Conservation (phyloP, 2,113 vertebrate species). For the Burhinus oedicnemus region DNA sequence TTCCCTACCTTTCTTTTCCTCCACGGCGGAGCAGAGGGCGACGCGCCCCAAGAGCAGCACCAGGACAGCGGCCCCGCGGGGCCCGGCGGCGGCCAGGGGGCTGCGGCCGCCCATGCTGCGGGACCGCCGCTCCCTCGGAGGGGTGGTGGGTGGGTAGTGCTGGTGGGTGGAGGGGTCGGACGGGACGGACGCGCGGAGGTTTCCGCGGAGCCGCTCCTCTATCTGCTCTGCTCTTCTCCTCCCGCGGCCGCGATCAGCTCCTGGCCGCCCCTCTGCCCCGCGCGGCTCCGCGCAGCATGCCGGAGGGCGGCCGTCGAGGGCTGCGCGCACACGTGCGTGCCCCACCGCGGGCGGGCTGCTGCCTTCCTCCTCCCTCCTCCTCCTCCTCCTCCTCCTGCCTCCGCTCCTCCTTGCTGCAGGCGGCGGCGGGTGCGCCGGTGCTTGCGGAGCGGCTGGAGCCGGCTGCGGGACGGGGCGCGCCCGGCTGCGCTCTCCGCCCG, state of each 20-base stretch:
- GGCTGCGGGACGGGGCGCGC: slow-evolving; percentile 19
- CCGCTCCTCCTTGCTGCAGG: not conserved
- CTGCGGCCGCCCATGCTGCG: slow-evolving; percentile 16
- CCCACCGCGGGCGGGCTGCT: not conserved
- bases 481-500: not conserved
- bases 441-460: not conserved
- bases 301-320: slow-evolving; percentile 19
- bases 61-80: slow-evolving; percentile 22
- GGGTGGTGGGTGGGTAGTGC: not conserved
- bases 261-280: not conserved
- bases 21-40: slow-evolving; percentile 26
- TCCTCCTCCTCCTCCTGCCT: not conserved
- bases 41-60: slow-evolving; percentile 26
- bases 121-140: not conserved
- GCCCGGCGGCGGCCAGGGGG: not conserved
- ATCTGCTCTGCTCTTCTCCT: too few species aligned
- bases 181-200: not conserved
- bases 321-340: slow-evolving; percentile 25
- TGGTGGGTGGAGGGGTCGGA: not conserved
- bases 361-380: too few species aligned
- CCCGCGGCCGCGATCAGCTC: not conserved
- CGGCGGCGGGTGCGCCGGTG: not conserved
- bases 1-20: slow-evolving; percentile 73
- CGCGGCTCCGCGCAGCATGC: slow-evolving; percentile 23
- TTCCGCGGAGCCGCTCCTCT: not conserved